A percentile compares a stretch with the other conserved stretches of the same genome.
phyloP scores from a whole-genome alignment of 2,797 vertebrate species.

The Hippopotamyrus pictus region DNA sequence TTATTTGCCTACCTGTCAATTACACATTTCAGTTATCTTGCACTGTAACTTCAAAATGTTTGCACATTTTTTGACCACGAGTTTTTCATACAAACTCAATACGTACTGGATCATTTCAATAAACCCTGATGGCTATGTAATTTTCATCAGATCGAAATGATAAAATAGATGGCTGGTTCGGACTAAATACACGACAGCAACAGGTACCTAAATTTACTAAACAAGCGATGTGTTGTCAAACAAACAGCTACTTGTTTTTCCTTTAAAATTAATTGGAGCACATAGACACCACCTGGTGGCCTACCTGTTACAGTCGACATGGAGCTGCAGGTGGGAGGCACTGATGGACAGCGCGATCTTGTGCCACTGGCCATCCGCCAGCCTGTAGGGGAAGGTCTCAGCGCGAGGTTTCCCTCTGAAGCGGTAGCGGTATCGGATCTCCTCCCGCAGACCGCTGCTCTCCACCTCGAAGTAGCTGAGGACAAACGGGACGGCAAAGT shows the following conservation, averaged over 20 bases:
- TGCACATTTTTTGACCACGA: not conserved
- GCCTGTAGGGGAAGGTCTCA: conserved; percentile 82
- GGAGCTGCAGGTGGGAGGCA: conserved; percentile 78
- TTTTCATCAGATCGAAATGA: not conserved
- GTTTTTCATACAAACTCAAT: not conserved
- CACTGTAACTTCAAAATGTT: not conserved
- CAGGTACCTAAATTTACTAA: not conserved
- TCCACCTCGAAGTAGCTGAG: conserved; percentile 90
- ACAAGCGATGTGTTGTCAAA: not conserved
- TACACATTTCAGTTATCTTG: not conserved
- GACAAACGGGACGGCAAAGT: not conserved
- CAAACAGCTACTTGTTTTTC: not conserved
- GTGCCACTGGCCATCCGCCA: conserved; percentile 90
- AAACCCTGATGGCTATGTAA: not conserved
- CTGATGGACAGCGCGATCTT: conserved; percentile 80
- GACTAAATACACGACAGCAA: not conserved
- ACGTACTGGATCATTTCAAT: not conserved
- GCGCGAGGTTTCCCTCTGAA: conserved; percentile 75
- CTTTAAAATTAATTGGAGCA: not conserved
- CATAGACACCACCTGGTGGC: not conserved
- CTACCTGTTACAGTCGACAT: conserved; percentile 91
- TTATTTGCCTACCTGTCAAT: not conserved
- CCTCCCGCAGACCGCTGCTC: conserved; percentile 85
- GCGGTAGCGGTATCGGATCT: conserved; percentile 85
- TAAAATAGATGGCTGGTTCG: not conserved